These are phyloP conservation scores for Dipodomys ordii DNA, from an alignment of 2,113 vertebrate genomes.

Conservation along the genomic window DNA sequence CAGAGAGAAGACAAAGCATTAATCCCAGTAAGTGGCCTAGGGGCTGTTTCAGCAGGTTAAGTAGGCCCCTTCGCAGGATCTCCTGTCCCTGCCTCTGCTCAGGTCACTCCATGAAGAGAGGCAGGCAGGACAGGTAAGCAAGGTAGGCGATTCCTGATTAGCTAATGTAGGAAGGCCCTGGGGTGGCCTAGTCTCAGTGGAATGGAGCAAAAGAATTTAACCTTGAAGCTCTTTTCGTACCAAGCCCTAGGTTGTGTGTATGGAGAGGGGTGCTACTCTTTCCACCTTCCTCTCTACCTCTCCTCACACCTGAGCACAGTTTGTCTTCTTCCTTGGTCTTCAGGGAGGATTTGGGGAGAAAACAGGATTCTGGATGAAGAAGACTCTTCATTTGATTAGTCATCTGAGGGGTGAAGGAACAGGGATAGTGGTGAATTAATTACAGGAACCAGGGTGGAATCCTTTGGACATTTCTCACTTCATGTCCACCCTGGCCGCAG, in stretches of 20 bases:
- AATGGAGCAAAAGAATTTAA: neutral
- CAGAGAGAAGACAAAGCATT: neutral
- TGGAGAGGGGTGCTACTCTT: neutral
- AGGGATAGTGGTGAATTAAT: neutral
- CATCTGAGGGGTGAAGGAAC: neutral
- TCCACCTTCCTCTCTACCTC: neutral
- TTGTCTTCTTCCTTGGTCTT: neutral
- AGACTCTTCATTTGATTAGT: neutral
- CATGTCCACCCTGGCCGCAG: neutral
- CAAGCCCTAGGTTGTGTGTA: neutral
- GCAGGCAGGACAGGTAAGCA: neutral
- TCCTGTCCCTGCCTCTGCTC: neutral
- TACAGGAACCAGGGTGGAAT: neutral
- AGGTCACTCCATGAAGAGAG: neutral
- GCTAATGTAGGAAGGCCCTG: neutral
- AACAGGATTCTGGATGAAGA: neutral
- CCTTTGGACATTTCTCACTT: neutral
- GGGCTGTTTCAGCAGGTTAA: neutral
- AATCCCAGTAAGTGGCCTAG: neutral
- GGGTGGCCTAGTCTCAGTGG: neutral
- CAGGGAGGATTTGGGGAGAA: neutral
- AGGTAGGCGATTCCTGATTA: neutral
- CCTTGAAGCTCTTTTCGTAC: neutral
- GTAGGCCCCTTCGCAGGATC: neutral
- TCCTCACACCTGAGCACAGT: neutral